A percentile compares a stretch with the other conserved stretches of the same genome.
These are phyloP conservation scores for Liasis olivaceus DNA, from an alignment of 2,797 vertebrate species.

Conservation along the genomic window DNA sequence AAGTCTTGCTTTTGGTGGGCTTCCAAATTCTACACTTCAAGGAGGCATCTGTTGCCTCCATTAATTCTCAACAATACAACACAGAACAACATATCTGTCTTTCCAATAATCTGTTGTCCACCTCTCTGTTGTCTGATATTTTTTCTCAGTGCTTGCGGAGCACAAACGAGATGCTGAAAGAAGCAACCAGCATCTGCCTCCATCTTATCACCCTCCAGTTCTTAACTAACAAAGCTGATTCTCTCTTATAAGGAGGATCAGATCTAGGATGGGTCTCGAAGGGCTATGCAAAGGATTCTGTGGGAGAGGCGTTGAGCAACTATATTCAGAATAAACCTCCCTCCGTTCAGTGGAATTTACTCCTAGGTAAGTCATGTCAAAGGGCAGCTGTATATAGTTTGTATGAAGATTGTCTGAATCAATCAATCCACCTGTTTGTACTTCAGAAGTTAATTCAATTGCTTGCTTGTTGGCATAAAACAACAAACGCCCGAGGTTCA, in stretches of 20 bases:
- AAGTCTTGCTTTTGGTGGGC: background rate
- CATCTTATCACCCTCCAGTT: background rate
- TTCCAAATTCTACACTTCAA: background rate
- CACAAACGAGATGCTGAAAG: background rate
- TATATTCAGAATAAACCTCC: background rate
- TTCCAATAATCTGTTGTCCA: accelerated
- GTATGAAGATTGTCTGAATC: background rate
- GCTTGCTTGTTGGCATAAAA: background rate
- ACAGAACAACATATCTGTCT: too few relatives aligned
- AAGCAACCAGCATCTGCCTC: background rate
- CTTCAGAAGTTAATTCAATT: background rate
- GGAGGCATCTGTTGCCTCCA: background rate
- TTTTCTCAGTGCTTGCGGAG: background rate
- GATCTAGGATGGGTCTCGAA: background rate
- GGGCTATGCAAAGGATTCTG: background rate
- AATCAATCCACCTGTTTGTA: background rate
- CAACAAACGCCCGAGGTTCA: background rate
- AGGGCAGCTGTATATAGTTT: background rate
- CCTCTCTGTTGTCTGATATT: background rate
- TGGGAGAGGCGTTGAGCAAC: background rate
- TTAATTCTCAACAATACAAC: background rate
- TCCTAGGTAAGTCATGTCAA: background rate
- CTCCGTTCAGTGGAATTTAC: background rate
- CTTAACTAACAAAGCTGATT: background rate
- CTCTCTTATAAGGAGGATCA: too few relatives aligned